Conservation (phyloP, 2,888 invertebrate species). For the Saturnia japonica region DNA sequence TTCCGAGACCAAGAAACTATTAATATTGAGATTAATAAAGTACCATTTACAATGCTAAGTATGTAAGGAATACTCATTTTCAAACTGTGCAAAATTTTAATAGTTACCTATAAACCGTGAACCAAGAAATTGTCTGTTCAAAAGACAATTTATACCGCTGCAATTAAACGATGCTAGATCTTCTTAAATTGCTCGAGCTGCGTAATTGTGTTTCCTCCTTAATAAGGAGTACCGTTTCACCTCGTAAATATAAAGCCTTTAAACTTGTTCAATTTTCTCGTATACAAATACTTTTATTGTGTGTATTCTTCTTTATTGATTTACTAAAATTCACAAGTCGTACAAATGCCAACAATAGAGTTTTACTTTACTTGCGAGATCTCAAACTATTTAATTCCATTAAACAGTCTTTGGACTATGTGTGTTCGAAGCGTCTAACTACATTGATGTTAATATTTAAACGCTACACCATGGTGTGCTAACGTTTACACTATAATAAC, state of each 20-base stretch:
- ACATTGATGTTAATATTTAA: not conserved
- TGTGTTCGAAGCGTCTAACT: too few species aligned
- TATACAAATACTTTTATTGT: conserved; percentile 51
- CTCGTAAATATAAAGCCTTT: conserved; percentile 69
- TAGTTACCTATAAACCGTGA: conserved; percentile 55
- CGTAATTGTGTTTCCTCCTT: conserved; percentile 70
- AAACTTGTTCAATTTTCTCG: conserved; percentile 66
- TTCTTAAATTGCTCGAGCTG: conserved; percentile 69
- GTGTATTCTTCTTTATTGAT: conserved; percentile 15
- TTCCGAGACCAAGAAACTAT: not conserved
- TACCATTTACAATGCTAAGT: not conserved
- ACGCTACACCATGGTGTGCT: not conserved
- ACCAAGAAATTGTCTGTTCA: conserved; percentile 65
- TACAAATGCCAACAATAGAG: not conserved
- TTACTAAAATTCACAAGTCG: not conserved
- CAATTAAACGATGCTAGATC: conserved; percentile 70
- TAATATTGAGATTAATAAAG: not conserved
- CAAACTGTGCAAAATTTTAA: conserved; percentile 50
- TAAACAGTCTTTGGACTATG: too few species aligned
- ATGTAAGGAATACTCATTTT: not conserved
- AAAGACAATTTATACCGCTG: conserved; percentile 67
- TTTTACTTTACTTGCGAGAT: too few species aligned
- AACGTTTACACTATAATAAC: not conserved
- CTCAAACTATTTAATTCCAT: too few species aligned
- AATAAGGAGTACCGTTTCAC: conserved; percentile 65